Evolutionary conservation across 2,113 vertebrate species (phyloP), one percentile per base, ranked within the genome.

Genomic region (Pomatorhinus ruficollis): DNA sequence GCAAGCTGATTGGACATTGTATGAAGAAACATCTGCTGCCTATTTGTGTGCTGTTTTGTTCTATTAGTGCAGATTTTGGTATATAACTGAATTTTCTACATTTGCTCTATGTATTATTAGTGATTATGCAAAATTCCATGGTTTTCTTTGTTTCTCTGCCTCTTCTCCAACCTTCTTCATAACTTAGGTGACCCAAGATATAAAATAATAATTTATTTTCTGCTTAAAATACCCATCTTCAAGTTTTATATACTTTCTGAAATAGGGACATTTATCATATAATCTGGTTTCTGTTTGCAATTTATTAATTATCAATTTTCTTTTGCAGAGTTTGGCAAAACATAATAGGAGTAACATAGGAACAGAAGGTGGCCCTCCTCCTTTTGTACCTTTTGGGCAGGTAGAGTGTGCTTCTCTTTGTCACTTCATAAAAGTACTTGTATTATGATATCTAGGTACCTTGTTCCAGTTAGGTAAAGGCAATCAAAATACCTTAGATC

Each of bases 311-410:
- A 59, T 23, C 3, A 47, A 3, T 20, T 65, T 92, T 97, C 49
- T 86, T 93, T 96, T 79, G 61, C 92, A 99, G 99, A 99, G 99
- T 97, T 98, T 99, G 97, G 99, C 99, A 87, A 99, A 99, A 96
- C 99, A 99, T 97, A 99, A 97, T 97, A 98, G 99, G 98, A 99
- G 97, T 96, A 99, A 99, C 97, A 99, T 99, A 89, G 99, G 99
- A 95, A 99, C 99, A 8, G 99, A 99, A 97, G 99, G 99, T 57
- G 99, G 99, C 83, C 99, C 99, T n/a, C 99, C 99, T 92, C 99
- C 99, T 68, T 99, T 99, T 97, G 96, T 99, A 84, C 99, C 99
- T 91, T 99, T 99, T 96, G 99, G 99, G 90, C 99, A 99, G 99
- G 99, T 99, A 97, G 23, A 95, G 80, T 80, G 15, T 49, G 56